Percentiles rank a stretch among this genome's conserved stretches.
Evolutionary conservation across 1,140 invertebrate genomes (phyloP).

Genomic region (Papilio machaon): DNA sequence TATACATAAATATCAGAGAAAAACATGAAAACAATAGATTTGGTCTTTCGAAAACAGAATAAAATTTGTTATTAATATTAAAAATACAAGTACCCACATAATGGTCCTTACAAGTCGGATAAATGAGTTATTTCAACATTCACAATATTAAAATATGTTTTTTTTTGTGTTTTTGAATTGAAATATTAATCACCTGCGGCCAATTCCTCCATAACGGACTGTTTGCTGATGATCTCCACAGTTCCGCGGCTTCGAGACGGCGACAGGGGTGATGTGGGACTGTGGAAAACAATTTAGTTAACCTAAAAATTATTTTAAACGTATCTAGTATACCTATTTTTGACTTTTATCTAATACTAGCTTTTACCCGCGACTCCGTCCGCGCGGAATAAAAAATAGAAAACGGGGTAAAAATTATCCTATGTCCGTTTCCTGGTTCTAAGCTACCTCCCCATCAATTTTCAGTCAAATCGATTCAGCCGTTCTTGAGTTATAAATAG

Average conservation of each 20-base stretch:
- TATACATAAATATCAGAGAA: neutral
- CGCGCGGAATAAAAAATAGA: too few relatives aligned
- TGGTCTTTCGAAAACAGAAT: neutral
- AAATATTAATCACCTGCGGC: conserved; percentile 59
- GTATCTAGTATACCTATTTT: too few relatives aligned
- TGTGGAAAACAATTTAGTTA: conserved; percentile 40
- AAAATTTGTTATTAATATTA: neutral
- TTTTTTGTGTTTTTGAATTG: neutral
- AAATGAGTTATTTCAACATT: neutral
- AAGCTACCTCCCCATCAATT: too few relatives aligned
- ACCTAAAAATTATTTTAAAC: neutral
- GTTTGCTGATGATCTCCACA: conserved; percentile 72
- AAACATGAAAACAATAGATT: neutral
- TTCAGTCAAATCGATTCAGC: too few relatives aligned
- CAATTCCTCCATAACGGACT: conserved; percentile 71
- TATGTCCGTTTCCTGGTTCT: too few relatives aligned
- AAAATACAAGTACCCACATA: neutral
- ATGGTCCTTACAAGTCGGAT: conserved; percentile 22
- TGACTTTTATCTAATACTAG: too few relatives aligned
- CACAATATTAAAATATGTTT: neutral
- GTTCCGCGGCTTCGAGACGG: conserved; percentile 57
- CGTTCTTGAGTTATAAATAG: too few relatives aligned
- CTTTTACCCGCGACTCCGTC: too few relatives aligned
- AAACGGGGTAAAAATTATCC: too few relatives aligned
- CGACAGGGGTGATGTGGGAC: conserved; percentile 65